Evolutionary conservation across 2,888 invertebrate genomes (phyloP), one percentile per base, ranked within the genome.

Genomic region (Andricus curvator): DNA sequence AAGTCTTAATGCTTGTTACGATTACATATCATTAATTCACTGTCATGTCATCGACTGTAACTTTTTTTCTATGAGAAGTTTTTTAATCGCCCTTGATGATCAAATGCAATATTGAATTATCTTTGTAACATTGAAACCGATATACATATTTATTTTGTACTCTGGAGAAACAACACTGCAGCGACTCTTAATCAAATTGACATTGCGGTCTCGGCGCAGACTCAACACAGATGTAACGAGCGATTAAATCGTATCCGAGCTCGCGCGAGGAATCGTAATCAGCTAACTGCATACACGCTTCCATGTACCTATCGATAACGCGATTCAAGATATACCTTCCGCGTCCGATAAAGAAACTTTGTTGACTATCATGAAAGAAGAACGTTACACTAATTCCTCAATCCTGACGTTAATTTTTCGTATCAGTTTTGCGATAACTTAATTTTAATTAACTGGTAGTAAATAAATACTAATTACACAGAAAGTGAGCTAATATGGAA

Each of bases 181-280:
- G n/a, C 11, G 11, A 20, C 33, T 66, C 37, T 66, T 66, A 66
- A 66, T 66, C 37, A 66, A 66, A 66, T 41, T 66, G 66, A 66
- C 66, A 66, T 37, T 65, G 33, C 20, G 65, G 56, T 15, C 56
- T n/a, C 56, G 25, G 22, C 2, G 25, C 62, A 62, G 11, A 66
- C 37, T 66, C 20, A 66, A 66, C 33, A 66, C 33, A 37, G 41
- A 66, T 66, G 37, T 37, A 66, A 66, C 37, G 37, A 66, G 33
- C 37, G 37, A 66, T 66, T 66, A 66, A 66, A 66, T 66, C n/a
- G n/a, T 66, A 66, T 66, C n/a, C 37, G 20, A 66, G 66, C 20
- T 66, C 66, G 17, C n/a, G n/a, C 66, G 66, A 37, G n/a, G 65
- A 66, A 66, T 66, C n/a, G n/a, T 37, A 66, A 66, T 66, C 65